Evolutionary conservation across 2,797 vertebrate species (phyloP).

Genomic region (Pogoniulus pusillus): DNA sequence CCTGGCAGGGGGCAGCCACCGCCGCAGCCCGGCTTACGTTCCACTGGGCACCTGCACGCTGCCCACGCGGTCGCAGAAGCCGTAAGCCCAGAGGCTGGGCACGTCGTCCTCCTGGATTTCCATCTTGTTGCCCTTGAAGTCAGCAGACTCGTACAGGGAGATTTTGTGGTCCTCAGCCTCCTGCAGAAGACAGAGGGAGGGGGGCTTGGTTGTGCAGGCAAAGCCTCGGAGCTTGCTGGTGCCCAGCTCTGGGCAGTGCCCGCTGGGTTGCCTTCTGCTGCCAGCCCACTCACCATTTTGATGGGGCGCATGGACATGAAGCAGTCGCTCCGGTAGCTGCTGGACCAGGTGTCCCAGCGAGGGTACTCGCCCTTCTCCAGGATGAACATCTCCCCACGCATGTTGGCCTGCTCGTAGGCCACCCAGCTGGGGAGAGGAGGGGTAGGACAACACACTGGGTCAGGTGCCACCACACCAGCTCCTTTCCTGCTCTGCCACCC

Average conservation of each 20-base stretch:
- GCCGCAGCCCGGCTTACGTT: conserved; percentile 80
- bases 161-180: conserved; percentile 93
- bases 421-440: conserved; percentile 84
- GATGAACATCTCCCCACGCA: conserved; percentile 97
- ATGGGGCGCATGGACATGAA: conserved; percentile 94
- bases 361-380: conserved; percentile 97
- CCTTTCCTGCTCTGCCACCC: neutral
- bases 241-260: rapidly evolving
- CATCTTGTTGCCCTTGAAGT: conserved; percentile 96
- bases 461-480: neutral
- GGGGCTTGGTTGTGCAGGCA: rapidly evolving
- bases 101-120: conserved; percentile 94
- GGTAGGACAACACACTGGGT: neutral
- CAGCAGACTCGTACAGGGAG: conserved; percentile 89
- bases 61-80: conserved; percentile 95
- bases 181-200: conserved; percentile 60
- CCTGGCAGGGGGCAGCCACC: neutral
- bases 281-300: conserved; percentile 82
- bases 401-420: conserved; percentile 93
- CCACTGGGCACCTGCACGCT: conserved; percentile 91
- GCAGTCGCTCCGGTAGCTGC: conserved; percentile 94
- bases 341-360: conserved; percentile 97
- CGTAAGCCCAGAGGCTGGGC: conserved; percentile 93
- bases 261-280: rapidly evolving
- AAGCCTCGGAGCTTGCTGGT: neutral